Evolutionary conservation across 2,113 vertebrate genomes (phyloP).

Genomic region (Proterorhinus semilunaris): DNA sequence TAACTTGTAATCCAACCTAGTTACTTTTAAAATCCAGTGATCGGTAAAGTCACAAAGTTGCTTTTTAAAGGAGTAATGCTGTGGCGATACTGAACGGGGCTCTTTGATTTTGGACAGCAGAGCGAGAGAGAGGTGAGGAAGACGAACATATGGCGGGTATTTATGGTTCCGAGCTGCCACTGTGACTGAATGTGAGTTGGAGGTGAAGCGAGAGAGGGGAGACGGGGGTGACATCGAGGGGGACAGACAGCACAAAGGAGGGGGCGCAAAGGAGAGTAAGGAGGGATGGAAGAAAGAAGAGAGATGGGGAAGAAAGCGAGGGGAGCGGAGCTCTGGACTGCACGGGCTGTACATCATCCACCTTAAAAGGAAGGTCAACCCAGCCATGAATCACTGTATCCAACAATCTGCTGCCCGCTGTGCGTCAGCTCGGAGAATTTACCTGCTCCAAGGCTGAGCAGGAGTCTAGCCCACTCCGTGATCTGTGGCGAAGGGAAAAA

Average conservation of each 20-base stretch:
- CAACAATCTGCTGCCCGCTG: constrained; percentile 69
- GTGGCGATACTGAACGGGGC: too few relatives aligned
- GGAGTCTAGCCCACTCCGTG: constrained; percentile 40
- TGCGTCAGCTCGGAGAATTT: constrained; percentile 65
- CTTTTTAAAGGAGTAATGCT: too few relatives aligned
- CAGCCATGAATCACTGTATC: constrained; percentile 69
- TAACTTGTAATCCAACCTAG: too few relatives aligned
- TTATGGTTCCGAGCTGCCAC: constrained; percentile 65
- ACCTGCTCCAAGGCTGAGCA: constrained; percentile 33
- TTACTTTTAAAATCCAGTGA: too few relatives aligned
- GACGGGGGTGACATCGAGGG: too few relatives aligned
- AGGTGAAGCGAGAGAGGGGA: constrained; percentile 57
- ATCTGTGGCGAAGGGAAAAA: not conserved
- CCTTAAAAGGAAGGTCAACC: constrained; percentile 73
- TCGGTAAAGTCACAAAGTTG: too few relatives aligned
- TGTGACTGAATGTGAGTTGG: constrained; percentile 76
- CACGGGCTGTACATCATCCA: constrained; percentile 71
- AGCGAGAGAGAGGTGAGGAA: constrained; percentile 61
- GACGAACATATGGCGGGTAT: constrained; percentile 65
- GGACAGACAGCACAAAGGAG: not conserved
- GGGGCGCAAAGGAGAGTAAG: not conserved
- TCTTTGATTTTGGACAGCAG: constrained; percentile 29
- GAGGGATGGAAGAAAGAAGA: not conserved
- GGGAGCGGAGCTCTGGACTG: constrained; percentile 43
- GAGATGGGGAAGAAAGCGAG: not conserved